Base-by-base conservation (phyloP, 2,797 vertebrate genomes). In the Botia almorhae region DNA sequence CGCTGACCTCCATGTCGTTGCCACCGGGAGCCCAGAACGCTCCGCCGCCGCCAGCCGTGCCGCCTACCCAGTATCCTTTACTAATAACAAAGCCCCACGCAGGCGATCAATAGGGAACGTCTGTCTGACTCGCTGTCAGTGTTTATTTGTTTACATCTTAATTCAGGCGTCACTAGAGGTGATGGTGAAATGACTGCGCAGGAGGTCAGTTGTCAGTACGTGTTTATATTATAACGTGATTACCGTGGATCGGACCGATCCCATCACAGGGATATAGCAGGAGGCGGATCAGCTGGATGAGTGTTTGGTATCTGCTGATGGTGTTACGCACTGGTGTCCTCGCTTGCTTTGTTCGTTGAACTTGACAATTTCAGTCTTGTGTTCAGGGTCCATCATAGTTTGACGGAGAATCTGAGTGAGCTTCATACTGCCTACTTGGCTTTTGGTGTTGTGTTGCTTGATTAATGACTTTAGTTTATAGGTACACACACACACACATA, bases 31-130 rank as follows among this genome's bases (percentile, higher is more conserved):
- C 89, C 91, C 92, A 85, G 63, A 89, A 85, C 82, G 92, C 92
- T 86, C 93, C 93, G 69, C 94, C 94, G 89, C 94, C 94, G 87
- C 93, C 93, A 89, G 91, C 93, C 64, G 91, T 91, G 84, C 95
- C 93, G 82, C 95, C 94, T 83, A 94, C 95, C 86, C 96, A 95
- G 96, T 98, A 98, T 98, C 97, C 97, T 96, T 93, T 90, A 91
- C 85, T 89, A 87, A 88, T 70, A 75, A 39, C 73, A 46, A 78
- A 77, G 29, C n/a, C 61, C 39, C 69, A 51, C 36, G 19, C 26
- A 46, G 2, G 13, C 29, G 21, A 64, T 53, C 21, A 61, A 21
- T 50, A 56, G 63, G 16, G 36, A 23, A 55, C 12, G 48, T 14
- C 12, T 46, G 61, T 63, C 48, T 16, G 50, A 29, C 33, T 17